Percentiles rank a stretch among this genome's conserved stretches.
phyloP scores from a whole-genome alignment of 2,888 invertebrate species.

The Drosophila greeni region DNA sequence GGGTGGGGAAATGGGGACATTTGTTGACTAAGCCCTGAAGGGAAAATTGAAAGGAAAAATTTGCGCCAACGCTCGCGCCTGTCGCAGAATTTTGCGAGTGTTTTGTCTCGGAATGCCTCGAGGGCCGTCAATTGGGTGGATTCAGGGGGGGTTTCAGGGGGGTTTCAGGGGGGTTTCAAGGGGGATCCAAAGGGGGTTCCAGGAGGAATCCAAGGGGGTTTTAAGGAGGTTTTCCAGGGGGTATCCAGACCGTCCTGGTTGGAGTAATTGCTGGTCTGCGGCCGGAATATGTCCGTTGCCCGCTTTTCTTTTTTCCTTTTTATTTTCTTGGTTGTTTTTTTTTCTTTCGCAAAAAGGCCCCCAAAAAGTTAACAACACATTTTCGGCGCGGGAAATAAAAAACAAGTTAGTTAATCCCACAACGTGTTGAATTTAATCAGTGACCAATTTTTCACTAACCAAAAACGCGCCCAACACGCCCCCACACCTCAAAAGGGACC shows the following conservation, averaged over 20 bases:
- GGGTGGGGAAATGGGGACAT: constrained; percentile 22
- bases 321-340: not conserved
- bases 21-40: constrained; percentile 67
- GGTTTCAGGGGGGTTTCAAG: too few relatives aligned
- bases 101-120: constrained; percentile 44
- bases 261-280: constrained; percentile 59
- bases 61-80: constrained; percentile 28
- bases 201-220: not conserved
- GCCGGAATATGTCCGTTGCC: constrained; percentile 17
- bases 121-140: constrained; percentile 28
- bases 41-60: constrained; percentile 58
- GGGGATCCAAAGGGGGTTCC: not conserved
- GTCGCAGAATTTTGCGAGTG: constrained; percentile 33
- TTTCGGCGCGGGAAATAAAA: constrained; percentile 68
- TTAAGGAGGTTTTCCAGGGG: not conserved
- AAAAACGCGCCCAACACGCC: not conserved
- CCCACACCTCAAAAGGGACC: not conserved
- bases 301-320: not conserved
- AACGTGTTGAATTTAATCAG: constrained; percentile 74
- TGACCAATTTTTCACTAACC: constrained; percentile 69
- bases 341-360: too few relatives aligned
- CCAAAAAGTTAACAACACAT: constrained; percentile 68
- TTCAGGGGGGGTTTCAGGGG: constrained; percentile 1
- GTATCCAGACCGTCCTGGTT: not conserved
- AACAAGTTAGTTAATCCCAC: constrained; percentile 73